Base-by-base conservation (phyloP, 2,797 vertebrate species). In the Salmo trutta region DNA sequence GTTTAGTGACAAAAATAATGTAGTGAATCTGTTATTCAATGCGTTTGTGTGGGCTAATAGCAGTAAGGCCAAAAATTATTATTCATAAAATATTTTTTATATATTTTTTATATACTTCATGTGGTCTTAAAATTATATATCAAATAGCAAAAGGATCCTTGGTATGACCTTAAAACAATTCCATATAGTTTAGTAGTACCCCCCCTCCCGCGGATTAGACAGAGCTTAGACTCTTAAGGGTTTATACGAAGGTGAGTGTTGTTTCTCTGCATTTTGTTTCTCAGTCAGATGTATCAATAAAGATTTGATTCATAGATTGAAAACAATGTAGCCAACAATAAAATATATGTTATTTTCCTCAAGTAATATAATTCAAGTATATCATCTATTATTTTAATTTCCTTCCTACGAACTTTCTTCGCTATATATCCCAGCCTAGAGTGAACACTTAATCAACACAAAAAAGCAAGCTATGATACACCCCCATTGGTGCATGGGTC, bases 401-500 rank as follows among this genome's bases (percentile, higher is more conserved):
- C 10, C 21, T 24, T n/a, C 56, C 17, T n/a, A 3, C 10, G 10
- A 10, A 47, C 10, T 47, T 47, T 3, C 41, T 47, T 47, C 41
- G 41, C 56, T 59, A 19, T 59, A 21, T 56, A 19, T 56, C 0
- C 41, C 41, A 47, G 41, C 41, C 41, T 47, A 47, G 41, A 47
- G 41, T 47, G 41, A 47, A 47, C 41, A 10, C 41, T 47, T 47
- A 47, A 47, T 12, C 2, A 47, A 51, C 75, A 71, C 68, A 59
- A 75, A 72, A 81, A 88, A 85, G 73, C 81, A 83, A 80, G 85
- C 78, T 79, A 79, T 80, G 83, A 85, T 16, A 83, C 75, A 84
- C 84, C 75, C 79, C 67, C 76, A 77, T 80, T 65, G 77, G 75
- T 81, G 71, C n/a, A 64, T 21, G 24, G 53, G 68, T 74, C 79